Evolutionary conservation across 2,888 invertebrate species (phyloP), one percentile per base, ranked within the genome.

Genomic region (Agrotis exclamationis): DNA sequence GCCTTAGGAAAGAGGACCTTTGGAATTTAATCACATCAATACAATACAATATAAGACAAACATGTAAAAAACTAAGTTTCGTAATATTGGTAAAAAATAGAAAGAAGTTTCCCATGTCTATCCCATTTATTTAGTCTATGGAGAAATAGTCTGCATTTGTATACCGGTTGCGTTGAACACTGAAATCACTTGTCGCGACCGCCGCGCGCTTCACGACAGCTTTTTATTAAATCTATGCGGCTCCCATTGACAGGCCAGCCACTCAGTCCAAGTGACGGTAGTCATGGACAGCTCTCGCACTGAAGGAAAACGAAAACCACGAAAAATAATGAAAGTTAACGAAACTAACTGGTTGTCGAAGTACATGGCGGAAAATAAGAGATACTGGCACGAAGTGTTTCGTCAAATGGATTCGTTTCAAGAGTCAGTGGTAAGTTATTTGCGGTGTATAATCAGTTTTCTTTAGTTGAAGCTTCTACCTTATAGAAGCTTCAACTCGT

Each of bases 331-430:
- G 71, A 90, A 86, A 76, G 85, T 95, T 28, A 92, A 89, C 24
- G 93, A 94, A 1, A 90, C 88, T 79, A 93, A 88, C 70, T 94
- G 93, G 80, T 75, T 84, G 5, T 77, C 87, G 0, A 91, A 91
- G 77, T 91, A 92, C 18, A 81, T 94, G 64, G 91, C 92, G 6
- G 79, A 73, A 4, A 94, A 94, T 70, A 95, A 90, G 82, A 89
- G 88, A 74, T 95, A 95, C 84, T 96, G 96, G 96, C 86, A 86
- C 20, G 84, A 80, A 65, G 85, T 93, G n/a, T 92, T 95, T 63
- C 65, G 88, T 44, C 79, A 90, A 70, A 80, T 94, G 22, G 89
- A 93, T 72, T 77, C 80, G 16, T 70, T 14, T 47, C 76, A 62
- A 47, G 72, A 82, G 16, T 83, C 86, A 50, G 83, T 76, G 70